Evolutionary conservation across 2,113 vertebrate species (phyloP), one percentile per base, ranked within the genome.

Genomic region (Blennius ocellaris): DNA sequence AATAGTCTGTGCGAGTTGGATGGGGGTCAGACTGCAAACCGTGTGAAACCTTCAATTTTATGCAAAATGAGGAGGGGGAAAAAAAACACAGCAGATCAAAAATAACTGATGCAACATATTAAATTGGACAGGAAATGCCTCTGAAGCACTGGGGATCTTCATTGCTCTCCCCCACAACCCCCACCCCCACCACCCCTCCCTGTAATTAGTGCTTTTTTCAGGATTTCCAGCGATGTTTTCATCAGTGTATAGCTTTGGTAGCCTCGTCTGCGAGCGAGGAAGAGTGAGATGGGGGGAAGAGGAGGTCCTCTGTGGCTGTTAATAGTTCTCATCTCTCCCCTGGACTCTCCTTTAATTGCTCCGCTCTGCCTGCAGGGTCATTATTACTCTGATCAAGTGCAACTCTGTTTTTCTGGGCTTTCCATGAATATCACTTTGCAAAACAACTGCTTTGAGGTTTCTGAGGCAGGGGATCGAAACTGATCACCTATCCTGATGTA

Each of bases 321-420:
- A 92, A 92, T 89, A 89, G 87, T 90, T 89, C 84, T 91, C 87
- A 84, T 88, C 83, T 90, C 88, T 92, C 87, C 90, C 89, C 74
- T 92, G 85, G 89, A 90, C 87, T 88, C 82, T 81, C 43, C 76
- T 89, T 90, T 90, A 93, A 92, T 91, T 90, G 86, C 90, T 87
- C 86, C 80, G 81, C 89, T 91, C 71, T 87, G 87, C 89, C 90
- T 91, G 84, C 84, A 84, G 90, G 90, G 87, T 91, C 87, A 82
- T 87, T 85, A 91, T 92, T 89, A 90, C 79, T 90, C 85, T 86
- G 88, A 92, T 91, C 87, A 85, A 89, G 87, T 83, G 86, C 73
- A 87, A 87, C 83, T 78, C 80, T 89, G 78, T 76, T 86, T 90
- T 89, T 83, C 79, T 60, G 49, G 30, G 76, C 77, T 90, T 89